These are phyloP conservation scores for Camponotus pennsylvanicus DNA, from an alignment of 1,140 invertebrate species.

Conservation along the genomic window DNA sequence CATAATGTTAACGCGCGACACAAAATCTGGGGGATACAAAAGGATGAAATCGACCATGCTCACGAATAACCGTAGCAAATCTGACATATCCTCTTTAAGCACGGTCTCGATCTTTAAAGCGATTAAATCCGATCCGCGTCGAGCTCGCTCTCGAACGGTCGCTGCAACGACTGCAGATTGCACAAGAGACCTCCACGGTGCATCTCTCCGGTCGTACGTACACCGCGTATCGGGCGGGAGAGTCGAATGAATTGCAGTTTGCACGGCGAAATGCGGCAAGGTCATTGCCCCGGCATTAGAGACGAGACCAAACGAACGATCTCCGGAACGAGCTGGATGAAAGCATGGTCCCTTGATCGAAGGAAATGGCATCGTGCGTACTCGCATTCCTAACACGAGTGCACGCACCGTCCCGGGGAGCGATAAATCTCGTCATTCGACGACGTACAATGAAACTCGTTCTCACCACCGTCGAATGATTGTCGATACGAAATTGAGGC, in stretches of 20 bases:
- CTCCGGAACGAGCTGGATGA: constrained; percentile 73
- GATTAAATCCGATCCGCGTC: constrained; percentile 65
- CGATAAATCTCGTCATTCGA: constrained; percentile 67
- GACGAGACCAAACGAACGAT: constrained; percentile 71
- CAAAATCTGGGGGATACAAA: constrained; percentile 35
- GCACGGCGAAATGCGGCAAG: constrained; percentile 74
- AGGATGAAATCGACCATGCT: constrained; percentile 36
- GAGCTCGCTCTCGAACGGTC: constrained; percentile 69
- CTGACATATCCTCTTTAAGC: constrained; percentile 73
- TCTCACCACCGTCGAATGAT: constrained; percentile 23
- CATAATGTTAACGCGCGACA: constrained; percentile 21
- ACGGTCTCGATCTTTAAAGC: constrained; percentile 71
- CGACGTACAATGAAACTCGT: constrained; percentile 53
- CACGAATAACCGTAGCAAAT: constrained; percentile 50
- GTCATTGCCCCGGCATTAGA: constrained; percentile 77
- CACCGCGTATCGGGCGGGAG: constrained; percentile 38
- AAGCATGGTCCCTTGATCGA: constrained; percentile 73
- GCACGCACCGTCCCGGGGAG: constrained; percentile 26
- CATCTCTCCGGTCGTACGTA: constrained; percentile 59
- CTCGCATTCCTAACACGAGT: constrained; percentile 62
- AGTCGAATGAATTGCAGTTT: constrained; percentile 74
- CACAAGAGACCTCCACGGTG: constrained; percentile 65
- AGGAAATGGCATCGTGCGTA: constrained; percentile 65
- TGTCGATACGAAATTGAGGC: constrained; percentile 51
- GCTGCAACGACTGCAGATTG: constrained; percentile 69